Evolutionary conservation across 2,113 vertebrate genomes (phyloP).

Genomic region (Zeus faber): DNA sequence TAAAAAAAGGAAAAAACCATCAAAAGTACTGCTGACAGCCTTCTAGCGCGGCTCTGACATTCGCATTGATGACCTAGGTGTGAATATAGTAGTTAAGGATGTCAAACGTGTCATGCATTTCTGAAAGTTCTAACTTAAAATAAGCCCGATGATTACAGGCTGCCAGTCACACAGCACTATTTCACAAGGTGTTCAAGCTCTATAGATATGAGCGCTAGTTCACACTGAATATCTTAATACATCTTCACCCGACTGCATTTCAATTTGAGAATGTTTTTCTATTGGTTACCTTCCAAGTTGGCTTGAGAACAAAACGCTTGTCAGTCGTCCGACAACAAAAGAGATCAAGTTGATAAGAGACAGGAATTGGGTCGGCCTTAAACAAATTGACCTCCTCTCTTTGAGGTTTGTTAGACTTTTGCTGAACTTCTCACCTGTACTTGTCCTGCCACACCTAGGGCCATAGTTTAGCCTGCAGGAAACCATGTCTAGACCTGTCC

Average conservation of each 20-base stretch:
- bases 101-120: neutral
- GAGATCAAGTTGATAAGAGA: slow-evolving; percentile 3
- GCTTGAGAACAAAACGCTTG: neutral
- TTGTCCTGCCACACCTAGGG: neutral
- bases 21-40: neutral
- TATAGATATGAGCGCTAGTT: neutral
- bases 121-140: neutral
- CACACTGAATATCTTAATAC: neutral
- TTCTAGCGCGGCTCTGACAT: too few relatives aligned
- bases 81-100: neutral
- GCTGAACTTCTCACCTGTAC: neutral
- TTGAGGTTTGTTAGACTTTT: neutral
- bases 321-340: neutral
- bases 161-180: neutral
- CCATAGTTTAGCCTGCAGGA: neutral
- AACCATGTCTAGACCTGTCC: neutral
- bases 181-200: too few relatives aligned
- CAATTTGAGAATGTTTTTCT: neutral
- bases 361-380: neutral
- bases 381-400: neutral
- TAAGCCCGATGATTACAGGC: neutral
- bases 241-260: neutral
- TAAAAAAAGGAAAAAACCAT: too few relatives aligned
- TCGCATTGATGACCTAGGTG: neutral
- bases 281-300: too few relatives aligned